Evolutionary conservation across 2,888 invertebrate species (phyloP), one percentile per base, ranked within the genome.

Genomic region (Cepaea hortensis): DNA sequence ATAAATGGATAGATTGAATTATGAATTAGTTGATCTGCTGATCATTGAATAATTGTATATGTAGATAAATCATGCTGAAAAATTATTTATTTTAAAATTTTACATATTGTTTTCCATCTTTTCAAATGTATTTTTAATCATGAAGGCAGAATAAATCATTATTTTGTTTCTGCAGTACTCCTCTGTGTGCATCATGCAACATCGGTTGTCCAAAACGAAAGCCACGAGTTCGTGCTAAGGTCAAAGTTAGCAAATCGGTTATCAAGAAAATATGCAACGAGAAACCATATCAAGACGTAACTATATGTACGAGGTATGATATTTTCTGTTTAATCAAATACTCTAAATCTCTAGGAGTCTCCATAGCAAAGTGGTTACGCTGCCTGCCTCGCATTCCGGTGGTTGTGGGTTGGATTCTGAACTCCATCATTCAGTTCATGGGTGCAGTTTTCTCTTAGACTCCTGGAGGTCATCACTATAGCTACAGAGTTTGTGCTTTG

Each of bases 121-220:
- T 4, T 68, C 35, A 35, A 20, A 11, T 18, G 68, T 68, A 15
- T 15, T 68, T 9, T n/a, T 68, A 15, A 18, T 68, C 6, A n/a
- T 68, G 68, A 18, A 68, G 6, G 6, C 18, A 75, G 6, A 7
- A 15, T 75, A 75, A n/a, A 23, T 75, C 6, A 35, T 75, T 5
- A 75, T 18, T 55, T 55, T 79, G 68, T 62, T 68, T 79, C 23
- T 15, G 13, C 75, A 86, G 88, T 3, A 84, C 72, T 61, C 81
- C 75, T 20, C 65, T 88, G 3, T 88, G 88, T 48, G 18, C n/a
- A 15, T 86, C 75, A 48, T 88, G 88, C 23, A 18, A 81, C n/a
- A 84, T 88, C 81, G 86, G 79, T 9, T 87, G 86, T 35, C 62
- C 62, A 46, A 75, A 23, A 23, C 23, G 20, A 2, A 15, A 75